Evolutionary conservation across 1,140 invertebrate species (phyloP).

Genomic region (Drosophila prosaltans): DNA sequence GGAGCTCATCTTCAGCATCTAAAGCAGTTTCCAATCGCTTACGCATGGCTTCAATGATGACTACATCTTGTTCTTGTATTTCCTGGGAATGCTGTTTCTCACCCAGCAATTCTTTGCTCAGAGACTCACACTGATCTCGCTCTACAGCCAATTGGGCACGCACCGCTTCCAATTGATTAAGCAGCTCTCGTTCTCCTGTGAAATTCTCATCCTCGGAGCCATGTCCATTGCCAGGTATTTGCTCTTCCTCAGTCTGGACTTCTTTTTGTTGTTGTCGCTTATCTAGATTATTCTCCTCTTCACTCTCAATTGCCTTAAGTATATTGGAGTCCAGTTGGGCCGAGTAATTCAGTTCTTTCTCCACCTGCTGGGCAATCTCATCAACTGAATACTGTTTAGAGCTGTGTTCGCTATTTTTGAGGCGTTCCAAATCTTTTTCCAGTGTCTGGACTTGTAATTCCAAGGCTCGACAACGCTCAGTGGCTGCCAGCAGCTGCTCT

Average conservation of each 20-base stretch:
- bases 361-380: conserved; percentile 85
- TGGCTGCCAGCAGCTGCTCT: conserved; percentile 49
- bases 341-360: conserved; percentile 86
- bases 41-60: conserved; percentile 86
- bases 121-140: conserved; percentile 83
- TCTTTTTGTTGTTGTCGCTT: conserved; percentile 82
- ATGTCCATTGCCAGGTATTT: conserved; percentile 42
- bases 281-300: conserved; percentile 84
- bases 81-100: conserved; percentile 84
- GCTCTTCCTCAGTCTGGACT: conserved; percentile 55
- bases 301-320: conserved; percentile 84
- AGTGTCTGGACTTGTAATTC: conserved; percentile 54
- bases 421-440: conserved; percentile 67
- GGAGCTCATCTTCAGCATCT: conserved; percentile 86
- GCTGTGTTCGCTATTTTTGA: conserved; percentile 65
- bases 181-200: conserved; percentile 71
- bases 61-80: conserved; percentile 86
- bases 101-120: conserved; percentile 84
- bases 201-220: conserved; percentile 79
- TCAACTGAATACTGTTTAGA: conserved; percentile 84
- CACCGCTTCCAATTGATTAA: conserved; percentile 80
- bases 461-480: conserved; percentile 46
- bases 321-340: conserved; percentile 85
- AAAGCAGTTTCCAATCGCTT: conserved; percentile 86
- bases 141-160: conserved; percentile 83